A percentile compares a stretch with the other conserved stretches of the same genome.
Evolutionary conservation across 2,888 invertebrate species (phyloP).

Genomic region (Opisthograptis luteolata): DNA sequence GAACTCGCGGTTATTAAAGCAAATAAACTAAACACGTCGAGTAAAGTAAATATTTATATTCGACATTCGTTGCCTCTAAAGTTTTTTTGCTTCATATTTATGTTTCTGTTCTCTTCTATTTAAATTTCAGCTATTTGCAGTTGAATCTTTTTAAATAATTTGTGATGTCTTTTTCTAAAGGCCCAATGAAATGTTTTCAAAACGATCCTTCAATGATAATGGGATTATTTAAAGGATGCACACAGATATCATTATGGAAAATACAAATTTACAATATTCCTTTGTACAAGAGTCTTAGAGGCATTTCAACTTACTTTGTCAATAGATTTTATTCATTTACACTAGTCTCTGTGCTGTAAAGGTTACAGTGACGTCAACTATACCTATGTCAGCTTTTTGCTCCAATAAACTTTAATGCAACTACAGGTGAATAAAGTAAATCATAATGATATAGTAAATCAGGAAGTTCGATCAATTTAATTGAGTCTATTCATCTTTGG

Average conservation of each 20-base stretch:
- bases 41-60: slow-evolving; percentile 25
- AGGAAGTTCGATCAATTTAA: slow-evolving; percentile 54
- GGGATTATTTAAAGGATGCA: too few relatives aligned
- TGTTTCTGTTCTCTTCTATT: slow-evolving; percentile 1
- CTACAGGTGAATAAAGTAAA: too few relatives aligned
- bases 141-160: background rate
- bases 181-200: too few relatives aligned
- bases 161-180: too few relatives aligned
- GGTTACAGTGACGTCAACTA: background rate
- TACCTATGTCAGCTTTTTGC: slow-evolving; percentile 21
- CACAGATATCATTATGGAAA: too few relatives aligned
- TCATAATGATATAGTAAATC: slow-evolving; percentile 41
- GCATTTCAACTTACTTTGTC: too few relatives aligned
- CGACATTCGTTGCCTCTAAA: slow-evolving; percentile 11
- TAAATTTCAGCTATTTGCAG: background rate
- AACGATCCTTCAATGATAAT: too few relatives aligned
- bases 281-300: too few relatives aligned
- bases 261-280: too few relatives aligned
- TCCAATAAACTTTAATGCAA: slow-evolving; percentile 26
- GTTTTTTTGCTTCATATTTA: slow-evolving; percentile 13
- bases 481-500: slow-evolving; percentile 52
- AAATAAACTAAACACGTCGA: slow-evolving; percentile 49
- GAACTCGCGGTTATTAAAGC: slow-evolving; percentile 41
- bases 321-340: too few relatives aligned
- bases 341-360: too few relatives aligned